A percentile compares a stretch with the other conserved stretches of the same genome.
phyloP scores from a whole-genome alignment of 2,888 invertebrate species.

The Drosophila neonasuta region DNA sequence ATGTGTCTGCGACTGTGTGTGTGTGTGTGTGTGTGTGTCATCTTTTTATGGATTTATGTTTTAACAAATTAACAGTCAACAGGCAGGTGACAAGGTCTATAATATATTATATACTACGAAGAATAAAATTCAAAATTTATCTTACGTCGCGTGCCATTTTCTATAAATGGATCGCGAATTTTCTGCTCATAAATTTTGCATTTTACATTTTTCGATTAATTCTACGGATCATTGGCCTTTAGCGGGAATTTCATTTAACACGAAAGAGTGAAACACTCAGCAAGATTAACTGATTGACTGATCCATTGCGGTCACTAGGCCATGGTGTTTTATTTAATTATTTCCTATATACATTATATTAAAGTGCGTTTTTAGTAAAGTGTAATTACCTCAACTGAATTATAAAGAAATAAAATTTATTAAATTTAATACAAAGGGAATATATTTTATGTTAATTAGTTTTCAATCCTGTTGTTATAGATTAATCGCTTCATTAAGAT shows the following conservation, averaged over 20 bases:
- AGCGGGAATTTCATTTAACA: conserved; percentile 2
- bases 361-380: too few relatives aligned
- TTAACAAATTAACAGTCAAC: conserved; percentile 66
- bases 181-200: conserved; percentile 12
- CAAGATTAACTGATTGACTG: conserved; percentile 14
- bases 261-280: background rate
- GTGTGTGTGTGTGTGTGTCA: background rate
- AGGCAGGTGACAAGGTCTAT: conserved; percentile 58
- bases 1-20: conserved; percentile 4
- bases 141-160: conserved; percentile 50
- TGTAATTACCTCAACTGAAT: too few relatives aligned
- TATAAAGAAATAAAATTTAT: too few relatives aligned
- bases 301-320: conserved; percentile 7
- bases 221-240: conserved; percentile 41
- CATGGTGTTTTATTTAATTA: background rate
- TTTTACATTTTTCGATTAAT: conserved; percentile 25
- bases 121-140: too few relatives aligned
- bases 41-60: conserved; percentile 30
- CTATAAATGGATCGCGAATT: conserved; percentile 44
- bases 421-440: too few relatives aligned
- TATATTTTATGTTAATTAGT: too few relatives aligned
- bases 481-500: too few relatives aligned
- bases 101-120: background rate
- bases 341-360: too few relatives aligned
- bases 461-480: too few relatives aligned